Evolutionary conservation across 2,113 vertebrate species (phyloP).

Genomic region (Scolopax mira): DNA sequence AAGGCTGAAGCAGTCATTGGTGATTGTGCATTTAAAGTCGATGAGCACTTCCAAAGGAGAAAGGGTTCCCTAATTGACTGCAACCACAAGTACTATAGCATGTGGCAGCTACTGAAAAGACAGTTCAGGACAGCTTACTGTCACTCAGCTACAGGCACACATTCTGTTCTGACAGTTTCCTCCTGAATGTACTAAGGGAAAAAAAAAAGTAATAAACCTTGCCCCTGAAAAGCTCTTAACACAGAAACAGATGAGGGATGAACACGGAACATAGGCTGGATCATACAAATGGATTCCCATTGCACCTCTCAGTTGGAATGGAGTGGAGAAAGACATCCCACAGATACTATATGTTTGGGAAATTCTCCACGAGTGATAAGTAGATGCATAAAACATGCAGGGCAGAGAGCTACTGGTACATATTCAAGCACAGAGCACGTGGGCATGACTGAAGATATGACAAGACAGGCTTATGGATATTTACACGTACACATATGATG

Average conservation of each 20-base stretch:
- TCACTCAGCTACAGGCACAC: neutral
- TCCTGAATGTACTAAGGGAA: accelerated
- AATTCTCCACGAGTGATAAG: neutral
- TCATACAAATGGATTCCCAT: neutral
- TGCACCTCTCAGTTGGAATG: neutral
- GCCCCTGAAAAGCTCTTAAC: neutral
- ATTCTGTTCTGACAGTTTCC: neutral
- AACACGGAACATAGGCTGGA: neutral
- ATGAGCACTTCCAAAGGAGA: neutral
- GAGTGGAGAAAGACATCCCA: neutral
- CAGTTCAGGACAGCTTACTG: neutral
- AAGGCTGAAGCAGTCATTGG: neutral
- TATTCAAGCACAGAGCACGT: neutral
- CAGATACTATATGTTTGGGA: neutral
- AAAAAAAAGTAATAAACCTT: neutral
- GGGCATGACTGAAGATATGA: neutral
- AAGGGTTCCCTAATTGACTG: neutral
- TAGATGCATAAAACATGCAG: neutral
- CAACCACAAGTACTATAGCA: neutral
- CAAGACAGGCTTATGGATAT: neutral
- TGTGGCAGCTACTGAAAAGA: neutral
- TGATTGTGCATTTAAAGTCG: neutral
- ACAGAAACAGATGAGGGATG: neutral
- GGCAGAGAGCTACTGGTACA: neutral
- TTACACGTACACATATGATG: neutral